phyloP scores from a whole-genome alignment of 2,888 invertebrate genomes.

The Hypolimnas misippus region DNA sequence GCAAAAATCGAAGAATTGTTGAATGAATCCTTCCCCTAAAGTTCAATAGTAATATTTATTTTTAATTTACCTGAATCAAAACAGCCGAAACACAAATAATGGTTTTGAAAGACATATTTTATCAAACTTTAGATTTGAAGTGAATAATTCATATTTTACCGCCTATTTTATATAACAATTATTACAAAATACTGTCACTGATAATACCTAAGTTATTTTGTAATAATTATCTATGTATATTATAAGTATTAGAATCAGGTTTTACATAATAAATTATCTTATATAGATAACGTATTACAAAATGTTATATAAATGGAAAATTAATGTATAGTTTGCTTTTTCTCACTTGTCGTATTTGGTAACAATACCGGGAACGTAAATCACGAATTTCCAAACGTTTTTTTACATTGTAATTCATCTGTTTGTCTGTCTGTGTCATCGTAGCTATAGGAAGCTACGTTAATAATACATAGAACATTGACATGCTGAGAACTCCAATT shows the following conservation, averaged over 20 bases:
- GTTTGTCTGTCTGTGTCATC: too few species aligned
- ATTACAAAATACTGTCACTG: slow-evolving; percentile 2
- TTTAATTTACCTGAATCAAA: slow-evolving; percentile 1
- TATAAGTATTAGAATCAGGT: not conserved
- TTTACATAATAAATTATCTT: slow-evolving; percentile 1
- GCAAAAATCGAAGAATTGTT: too few species aligned
- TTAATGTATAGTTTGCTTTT: not conserved
- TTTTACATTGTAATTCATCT: too few species aligned
- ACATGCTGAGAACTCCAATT: too few species aligned
- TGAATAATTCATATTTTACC: not conserved
- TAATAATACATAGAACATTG: too few species aligned
- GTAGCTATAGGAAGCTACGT: too few species aligned
- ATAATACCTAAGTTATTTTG: slow-evolving; percentile 10
- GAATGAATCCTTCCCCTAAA: too few species aligned
- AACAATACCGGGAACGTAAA: too few species aligned
- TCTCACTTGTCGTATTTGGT: too few species aligned
- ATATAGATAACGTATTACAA: not conserved
- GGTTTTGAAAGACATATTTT: not conserved
- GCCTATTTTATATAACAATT: slow-evolving; percentile 1
- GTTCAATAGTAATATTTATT: too few species aligned
- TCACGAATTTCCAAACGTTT: too few species aligned
- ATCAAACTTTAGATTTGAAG: not conserved
- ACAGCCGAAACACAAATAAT: slow-evolving; percentile 1
- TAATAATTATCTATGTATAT: not conserved
- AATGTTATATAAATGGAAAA: not conserved